Conservation (phyloP, 2,888 invertebrate species). For the Crossocerus cetratus region DNA sequence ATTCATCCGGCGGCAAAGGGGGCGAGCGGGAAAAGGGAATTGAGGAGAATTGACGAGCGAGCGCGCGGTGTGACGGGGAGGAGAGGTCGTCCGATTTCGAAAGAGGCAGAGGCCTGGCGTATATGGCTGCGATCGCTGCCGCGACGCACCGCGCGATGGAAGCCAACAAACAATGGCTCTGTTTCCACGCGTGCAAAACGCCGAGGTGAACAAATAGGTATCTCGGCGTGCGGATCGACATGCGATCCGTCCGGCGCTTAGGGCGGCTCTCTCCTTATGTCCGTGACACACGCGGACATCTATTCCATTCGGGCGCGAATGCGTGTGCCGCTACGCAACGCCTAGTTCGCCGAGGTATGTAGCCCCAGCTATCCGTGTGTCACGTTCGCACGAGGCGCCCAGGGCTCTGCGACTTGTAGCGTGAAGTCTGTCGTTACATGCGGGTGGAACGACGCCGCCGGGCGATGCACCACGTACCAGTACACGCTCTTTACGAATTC, state of each 20-base stretch:
- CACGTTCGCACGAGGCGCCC: slow-evolving; percentile 30
- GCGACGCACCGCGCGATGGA: slow-evolving; percentile 56
- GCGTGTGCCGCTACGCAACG: slow-evolving; percentile 7
- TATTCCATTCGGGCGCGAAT: slow-evolving; percentile 1
- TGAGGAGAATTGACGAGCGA: slow-evolving; percentile 19
- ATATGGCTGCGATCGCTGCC: slow-evolving; percentile 57
- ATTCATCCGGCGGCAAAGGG: too few species aligned
- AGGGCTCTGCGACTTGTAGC: slow-evolving; percentile 32
- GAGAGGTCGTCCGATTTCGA: slow-evolving; percentile 49
- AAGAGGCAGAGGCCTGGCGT: slow-evolving; percentile 51
- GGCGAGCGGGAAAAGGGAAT: slow-evolving; percentile 9
- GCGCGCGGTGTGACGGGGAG: slow-evolving; percentile 1
- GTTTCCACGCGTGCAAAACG: slow-evolving; percentile 71
- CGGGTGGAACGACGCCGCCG: slow-evolving; percentile 40
- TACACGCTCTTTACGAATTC: slow-evolving; percentile 62
- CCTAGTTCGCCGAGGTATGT: too few species aligned
- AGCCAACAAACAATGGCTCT: slow-evolving; percentile 74
- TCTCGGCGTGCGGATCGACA: slow-evolving; percentile 73
- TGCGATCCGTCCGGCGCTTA: slow-evolving; percentile 69
- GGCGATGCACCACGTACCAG: neutral
- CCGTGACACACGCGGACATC: slow-evolving; percentile 2
- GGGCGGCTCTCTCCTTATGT: slow-evolving; percentile 44
- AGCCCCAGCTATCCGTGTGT: slow-evolving; percentile 11
- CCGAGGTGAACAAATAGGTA: slow-evolving; percentile 75
- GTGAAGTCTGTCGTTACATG: slow-evolving; percentile 35